These are phyloP conservation scores for Clytia hemisphaerica DNA, from an alignment of 30 jellyfish, hydroid and myxozoan genomes.

Conservation along the genomic window DNA sequence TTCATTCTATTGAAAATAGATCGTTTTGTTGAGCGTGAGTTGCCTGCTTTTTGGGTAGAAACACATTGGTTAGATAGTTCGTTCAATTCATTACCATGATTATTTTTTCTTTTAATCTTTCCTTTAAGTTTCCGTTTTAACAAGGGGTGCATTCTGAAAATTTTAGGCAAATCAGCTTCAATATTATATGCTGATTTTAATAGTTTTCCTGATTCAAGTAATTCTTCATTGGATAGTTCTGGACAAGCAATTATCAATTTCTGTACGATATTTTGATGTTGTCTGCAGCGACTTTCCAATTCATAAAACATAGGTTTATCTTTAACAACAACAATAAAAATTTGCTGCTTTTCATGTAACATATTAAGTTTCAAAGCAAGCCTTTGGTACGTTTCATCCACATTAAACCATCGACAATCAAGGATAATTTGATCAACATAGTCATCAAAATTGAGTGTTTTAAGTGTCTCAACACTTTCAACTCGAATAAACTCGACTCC, in stretches of 20 bases:
- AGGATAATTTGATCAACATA: neutral
- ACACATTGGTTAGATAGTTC: too few species aligned
- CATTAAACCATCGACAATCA: neutral
- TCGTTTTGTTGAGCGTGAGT: too few species aligned
- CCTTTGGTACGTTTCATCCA: neutral
- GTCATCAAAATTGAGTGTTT: neutral
- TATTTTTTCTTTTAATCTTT: neutral
- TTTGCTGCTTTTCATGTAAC: neutral
- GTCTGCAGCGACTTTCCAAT: neutral
- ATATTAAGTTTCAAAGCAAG: neutral
- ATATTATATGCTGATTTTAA: too few species aligned
- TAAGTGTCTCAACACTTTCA: too few species aligned
- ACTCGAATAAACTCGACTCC: too few species aligned
- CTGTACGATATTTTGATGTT: neutral
- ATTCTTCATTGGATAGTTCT: neutral
- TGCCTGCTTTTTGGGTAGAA: too few species aligned
- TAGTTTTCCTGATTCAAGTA: too few species aligned
- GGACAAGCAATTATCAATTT: neutral
- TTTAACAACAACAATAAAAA: conserved; percentile 1
- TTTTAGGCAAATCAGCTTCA: neutral
- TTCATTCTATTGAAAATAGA: too few species aligned
- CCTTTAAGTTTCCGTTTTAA: neutral
- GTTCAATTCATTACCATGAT: neutral
- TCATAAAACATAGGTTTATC: conserved; percentile 2
- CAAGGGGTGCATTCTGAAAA: neutral